Base-by-base conservation (phyloP, 2,888 invertebrate genomes). In the Cataglyphis rosenhaueri region DNA sequence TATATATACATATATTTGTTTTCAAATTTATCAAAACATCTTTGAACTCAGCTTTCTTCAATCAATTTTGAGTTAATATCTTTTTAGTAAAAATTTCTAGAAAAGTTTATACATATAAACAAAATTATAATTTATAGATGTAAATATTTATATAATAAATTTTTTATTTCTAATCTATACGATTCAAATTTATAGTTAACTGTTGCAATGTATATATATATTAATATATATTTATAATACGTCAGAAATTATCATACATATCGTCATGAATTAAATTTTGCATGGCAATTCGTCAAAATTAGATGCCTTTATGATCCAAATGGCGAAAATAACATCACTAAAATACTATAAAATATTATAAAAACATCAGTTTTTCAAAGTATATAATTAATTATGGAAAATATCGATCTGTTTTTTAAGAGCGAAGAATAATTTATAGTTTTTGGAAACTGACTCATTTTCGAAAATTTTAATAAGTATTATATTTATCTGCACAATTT, bases 121-220 rank as follows among this genome's bases (percentile, higher is more conserved):
- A 55, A 55, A 55, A 70, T 70, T n/a, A 21, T 70, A 70, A 52
- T 38, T 55, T 70, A 55, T 35, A 5, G 55, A 70, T 55, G 15
- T 21, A 55, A 38, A 55, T 55, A 32, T 68, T 52, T 32, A 8
- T 35, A 35, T 35, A 35, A 35, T 32, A 6, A 32, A 32, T 32
- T 32, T 29, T 6, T 55, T 21, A 2, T 3, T 55, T n/a, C 4
- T 25, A 38, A 57, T 57, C 21, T 21, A 21, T 57, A 57, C 4
- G 5, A 12, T 21, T 57, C 4, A 57, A 55, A 55, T 3, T 55
- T 55, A 55, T 52, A 52, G 21, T 57, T 57, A 21, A 21, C 4
- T 21, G 21, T 12, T 21, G 21, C 21, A 21, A n/a, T n/a, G n/a
- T 21, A 55, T 57, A 3, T 3, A n/a, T 52, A 52, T 52, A 18